These are phyloP conservation scores for Scaptomyza hsui DNA, from an alignment of 1,140 invertebrate species.

Conservation along the genomic window DNA sequence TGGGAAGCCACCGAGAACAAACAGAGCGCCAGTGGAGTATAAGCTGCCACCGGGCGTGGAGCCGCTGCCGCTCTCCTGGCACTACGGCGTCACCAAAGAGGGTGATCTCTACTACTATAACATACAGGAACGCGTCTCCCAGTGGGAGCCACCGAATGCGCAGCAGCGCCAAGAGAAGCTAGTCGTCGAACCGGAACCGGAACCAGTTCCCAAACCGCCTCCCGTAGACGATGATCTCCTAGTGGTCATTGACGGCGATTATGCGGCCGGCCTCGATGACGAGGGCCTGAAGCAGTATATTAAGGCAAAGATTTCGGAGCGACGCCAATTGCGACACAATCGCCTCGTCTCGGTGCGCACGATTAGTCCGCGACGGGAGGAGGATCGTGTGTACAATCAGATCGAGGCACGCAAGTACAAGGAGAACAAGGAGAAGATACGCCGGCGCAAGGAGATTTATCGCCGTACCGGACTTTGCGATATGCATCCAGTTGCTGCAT, in stretches of 20 bases:
- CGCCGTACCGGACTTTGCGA: constrained; percentile 52
- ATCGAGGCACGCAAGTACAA: constrained; percentile 88
- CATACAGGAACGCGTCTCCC: constrained; percentile 91
- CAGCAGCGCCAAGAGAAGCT: constrained; percentile 62
- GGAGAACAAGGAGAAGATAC: constrained; percentile 91
- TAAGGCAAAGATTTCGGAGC: constrained; percentile 53
- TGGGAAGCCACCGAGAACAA: constrained; percentile 62
- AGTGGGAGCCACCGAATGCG: constrained; percentile 92
- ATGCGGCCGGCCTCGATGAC: constrained; percentile 37
- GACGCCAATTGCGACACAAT: constrained; percentile 58
- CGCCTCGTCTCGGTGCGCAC: constrained; percentile 87
- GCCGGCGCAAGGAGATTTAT: constrained; percentile 88
- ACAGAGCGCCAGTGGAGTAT: constrained; percentile 53
- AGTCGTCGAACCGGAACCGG: constrained; percentile 39
- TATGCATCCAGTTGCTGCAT: background rate
- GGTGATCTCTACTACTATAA: constrained; percentile 97
- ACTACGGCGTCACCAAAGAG: constrained; percentile 90
- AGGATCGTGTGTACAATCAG: constrained; percentile 89
- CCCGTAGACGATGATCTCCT: constrained; percentile 24
- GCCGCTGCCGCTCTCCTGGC: constrained; percentile 93
- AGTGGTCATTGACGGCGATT: constrained; percentile 37
- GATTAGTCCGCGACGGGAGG: constrained; percentile 91
- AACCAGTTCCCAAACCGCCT: constrained; percentile 40
- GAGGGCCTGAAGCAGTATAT: constrained; percentile 55
- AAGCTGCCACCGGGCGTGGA: constrained; percentile 85